These are phyloP conservation scores for Vanessa tameamea DNA, from an alignment of 1,140 invertebrate species.

Conservation along the genomic window DNA sequence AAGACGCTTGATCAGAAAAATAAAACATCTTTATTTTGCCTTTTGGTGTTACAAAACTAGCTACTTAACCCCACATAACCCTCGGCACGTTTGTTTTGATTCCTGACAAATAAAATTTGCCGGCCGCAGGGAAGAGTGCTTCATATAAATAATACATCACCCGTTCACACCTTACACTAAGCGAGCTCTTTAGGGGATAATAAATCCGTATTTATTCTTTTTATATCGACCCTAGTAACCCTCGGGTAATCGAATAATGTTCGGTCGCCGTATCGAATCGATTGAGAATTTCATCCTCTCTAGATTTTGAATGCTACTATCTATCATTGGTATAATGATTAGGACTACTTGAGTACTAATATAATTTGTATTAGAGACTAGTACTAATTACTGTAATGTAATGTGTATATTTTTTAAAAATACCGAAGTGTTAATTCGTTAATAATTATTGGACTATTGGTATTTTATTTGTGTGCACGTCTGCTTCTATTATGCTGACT, in stretches of 20 bases:
- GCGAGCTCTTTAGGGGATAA: conserved; percentile 76
- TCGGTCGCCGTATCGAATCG: conserved; percentile 72
- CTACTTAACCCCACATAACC: conserved; percentile 46
- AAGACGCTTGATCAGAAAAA: too few species aligned
- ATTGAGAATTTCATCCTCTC: conserved; percentile 49
- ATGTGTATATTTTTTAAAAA: too few species aligned
- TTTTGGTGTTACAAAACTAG: conserved; percentile 9
- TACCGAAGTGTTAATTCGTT: too few species aligned
- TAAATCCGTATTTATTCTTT: conserved; percentile 81
- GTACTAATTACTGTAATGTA: too few species aligned
- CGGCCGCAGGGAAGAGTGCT: conserved; percentile 53
- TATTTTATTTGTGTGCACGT: too few species aligned
- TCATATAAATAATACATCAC: conserved; percentile 75
- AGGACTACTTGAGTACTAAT: neutral
- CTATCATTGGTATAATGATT: neutral
- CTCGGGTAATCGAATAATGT: conserved; percentile 72
- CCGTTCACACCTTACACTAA: conserved; percentile 75
- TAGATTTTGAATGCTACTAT: conserved; percentile 17
- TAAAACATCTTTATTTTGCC: neutral
- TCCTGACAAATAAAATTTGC: conserved; percentile 72
- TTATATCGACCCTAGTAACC: conserved; percentile 68
- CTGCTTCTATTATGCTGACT: too few species aligned
- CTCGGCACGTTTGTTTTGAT: conserved; percentile 68
- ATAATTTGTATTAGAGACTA: neutral
- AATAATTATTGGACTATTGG: too few species aligned